Evolutionary conservation across 2,113 vertebrate species (phyloP).

Genomic region (Puma concolor): DNA sequence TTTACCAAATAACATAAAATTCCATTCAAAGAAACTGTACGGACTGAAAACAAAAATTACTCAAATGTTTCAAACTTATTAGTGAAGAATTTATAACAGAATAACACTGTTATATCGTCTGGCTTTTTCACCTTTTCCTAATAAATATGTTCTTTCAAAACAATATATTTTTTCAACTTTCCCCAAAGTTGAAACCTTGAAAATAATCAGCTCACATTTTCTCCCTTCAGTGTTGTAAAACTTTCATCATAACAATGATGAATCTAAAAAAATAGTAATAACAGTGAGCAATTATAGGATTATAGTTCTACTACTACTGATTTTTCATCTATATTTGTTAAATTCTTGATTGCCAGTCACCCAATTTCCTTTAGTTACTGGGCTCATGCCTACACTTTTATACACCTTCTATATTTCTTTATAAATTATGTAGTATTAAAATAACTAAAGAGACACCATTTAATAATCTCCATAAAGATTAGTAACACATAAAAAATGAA

Average conservation of each 20-base stretch:
- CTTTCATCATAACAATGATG: not conserved
- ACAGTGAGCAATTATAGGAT: not conserved
- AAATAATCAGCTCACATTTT: slow-evolving; percentile 27
- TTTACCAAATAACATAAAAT: slow-evolving; percentile 37
- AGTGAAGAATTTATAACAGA: slow-evolving; percentile 23
- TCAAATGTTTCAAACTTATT: slow-evolving; percentile 29
- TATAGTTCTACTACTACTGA: not conserved
- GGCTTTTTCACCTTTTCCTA: not conserved
- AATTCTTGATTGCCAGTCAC: not conserved
- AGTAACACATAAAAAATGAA: slow-evolving; percentile 16
- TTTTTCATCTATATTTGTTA: slow-evolving; percentile 28
- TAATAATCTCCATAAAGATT: not conserved
- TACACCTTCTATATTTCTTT: not conserved
- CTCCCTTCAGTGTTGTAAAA: not conserved
- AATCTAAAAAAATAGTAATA: not conserved
- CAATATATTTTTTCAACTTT: slow-evolving; percentile 9
- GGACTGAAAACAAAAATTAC: slow-evolving; percentile 8
- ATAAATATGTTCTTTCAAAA: not conserved
- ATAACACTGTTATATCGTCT: not conserved
- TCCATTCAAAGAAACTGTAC: not conserved
- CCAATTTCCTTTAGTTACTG: not conserved
- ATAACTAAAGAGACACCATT: not conserved
- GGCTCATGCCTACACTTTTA: not conserved
- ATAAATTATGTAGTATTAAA: not conserved
- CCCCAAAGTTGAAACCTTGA: not conserved